phyloP scores from a whole-genome alignment of 2,888 invertebrate species.

The Mesochorus sp. region DNA sequence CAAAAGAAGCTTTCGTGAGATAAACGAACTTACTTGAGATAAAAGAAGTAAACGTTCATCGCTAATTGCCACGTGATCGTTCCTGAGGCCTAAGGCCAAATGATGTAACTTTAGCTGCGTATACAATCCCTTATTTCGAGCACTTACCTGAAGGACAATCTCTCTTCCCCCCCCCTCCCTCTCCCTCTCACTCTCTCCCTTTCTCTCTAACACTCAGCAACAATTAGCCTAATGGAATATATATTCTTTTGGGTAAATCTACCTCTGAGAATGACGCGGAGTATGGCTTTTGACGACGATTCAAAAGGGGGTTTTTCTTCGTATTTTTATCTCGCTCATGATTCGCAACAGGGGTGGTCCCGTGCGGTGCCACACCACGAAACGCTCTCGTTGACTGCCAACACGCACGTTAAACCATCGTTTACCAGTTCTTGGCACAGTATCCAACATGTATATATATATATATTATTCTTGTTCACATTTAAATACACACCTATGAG shows the following conservation, averaged over 20 bases:
- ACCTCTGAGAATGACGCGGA: slow-evolving; percentile 42
- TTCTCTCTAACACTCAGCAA: slow-evolving; percentile 36
- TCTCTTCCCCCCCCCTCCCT: neutral
- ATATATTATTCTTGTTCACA: neutral
- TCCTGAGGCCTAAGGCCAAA: too few relatives aligned
- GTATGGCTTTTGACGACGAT: slow-evolving; percentile 18
- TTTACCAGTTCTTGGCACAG: slow-evolving; percentile 41
- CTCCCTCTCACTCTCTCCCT: neutral
- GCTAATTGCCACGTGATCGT: slow-evolving; percentile 49
- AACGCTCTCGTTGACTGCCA: slow-evolving; percentile 46
- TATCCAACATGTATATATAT: neutral
- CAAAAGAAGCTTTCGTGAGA: slow-evolving; percentile 15
- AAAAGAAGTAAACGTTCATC: neutral
- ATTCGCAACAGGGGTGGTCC: slow-evolving; percentile 37
- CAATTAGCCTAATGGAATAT: slow-evolving; percentile 79
- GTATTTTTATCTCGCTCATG: slow-evolving; percentile 22
- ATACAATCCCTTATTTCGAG: too few relatives aligned
- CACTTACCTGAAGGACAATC: slow-evolving; percentile 11
- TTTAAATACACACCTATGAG: neutral
- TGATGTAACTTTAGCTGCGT: too few relatives aligned
- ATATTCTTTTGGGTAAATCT: slow-evolving; percentile 66
- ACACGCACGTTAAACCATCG: slow-evolving; percentile 54
- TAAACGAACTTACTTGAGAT: neutral
- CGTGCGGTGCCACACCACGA: slow-evolving; percentile 1
- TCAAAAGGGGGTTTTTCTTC: slow-evolving; percentile 14